Base-by-base conservation (phyloP, 2,797 vertebrate genomes). In the Phalanger gymnotis region DNA sequence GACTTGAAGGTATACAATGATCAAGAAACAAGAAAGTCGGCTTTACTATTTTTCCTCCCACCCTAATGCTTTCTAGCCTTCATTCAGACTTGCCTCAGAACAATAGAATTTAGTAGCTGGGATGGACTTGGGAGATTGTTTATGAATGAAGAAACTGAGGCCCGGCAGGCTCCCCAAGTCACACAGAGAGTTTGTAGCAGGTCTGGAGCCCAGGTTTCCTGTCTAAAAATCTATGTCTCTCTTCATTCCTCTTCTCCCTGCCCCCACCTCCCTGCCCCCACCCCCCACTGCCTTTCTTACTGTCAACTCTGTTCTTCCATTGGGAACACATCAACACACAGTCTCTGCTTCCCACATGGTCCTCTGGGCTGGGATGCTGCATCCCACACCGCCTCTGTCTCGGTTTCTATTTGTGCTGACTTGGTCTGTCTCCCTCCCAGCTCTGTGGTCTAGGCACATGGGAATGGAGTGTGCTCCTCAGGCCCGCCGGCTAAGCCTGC, bases 391-490 rank as follows among this genome's bases (percentile, higher is more conserved):
- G 30, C 2, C 3, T 53, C 31, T 40, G 95, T 92, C n/a, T 93
- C 28, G 2, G 47, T 0, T 25, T 66, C 91, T 94, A 47, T 81
- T 93, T 95, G 92, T 66, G 54, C 91, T 40, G 52, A 54, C 16
- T 40, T 25, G 40, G 90, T 81, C 94, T 40, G 55, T 92, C 14
- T 93, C 6, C 47, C 54, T 91, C 54, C 52, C 34, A 7, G 40
- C 51, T 61, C 52, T 31, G 11, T 25, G 90, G 94, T 51, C 93
- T 31, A 31, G 47, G 94, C 52, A 94, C 53, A 94, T 94, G 95
- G 54, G 57, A 92, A 19, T 53, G 40, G 51, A 47, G 51, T 34
- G 73, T 90, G 53, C 53, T 54, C 90, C 27, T 54, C 89, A 3
- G 87, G 22, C 27, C 40, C 12, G 25, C 87, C 14, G 3, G 12